Percentiles rank a stretch among this genome's conserved stretches.
These are phyloP conservation scores for Helleia helle DNA, from an alignment of 2,888 invertebrate species.

Conservation along the genomic window DNA sequence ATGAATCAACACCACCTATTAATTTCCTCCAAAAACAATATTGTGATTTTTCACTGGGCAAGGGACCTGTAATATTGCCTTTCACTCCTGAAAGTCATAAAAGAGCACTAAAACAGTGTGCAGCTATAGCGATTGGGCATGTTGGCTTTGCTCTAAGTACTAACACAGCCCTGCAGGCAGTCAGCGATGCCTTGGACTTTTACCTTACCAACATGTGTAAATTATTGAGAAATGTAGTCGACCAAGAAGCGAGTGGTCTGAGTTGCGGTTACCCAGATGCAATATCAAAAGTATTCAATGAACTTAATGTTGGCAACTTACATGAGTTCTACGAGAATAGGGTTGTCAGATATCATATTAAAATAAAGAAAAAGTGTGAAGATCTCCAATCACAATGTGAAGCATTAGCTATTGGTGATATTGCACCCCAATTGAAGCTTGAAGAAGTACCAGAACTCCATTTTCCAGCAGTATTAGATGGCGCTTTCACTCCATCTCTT, in stretches of 20 bases:
- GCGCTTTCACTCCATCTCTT: conserved; percentile 70
- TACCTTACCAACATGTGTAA: conserved; percentile 62
- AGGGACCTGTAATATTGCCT: conserved; percentile 50
- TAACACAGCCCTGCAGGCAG: conserved; percentile 46
- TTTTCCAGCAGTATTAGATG: conserved; percentile 66
- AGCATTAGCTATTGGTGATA: conserved; percentile 43
- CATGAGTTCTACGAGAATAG: conserved; percentile 58
- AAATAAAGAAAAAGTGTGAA: conserved; percentile 46
- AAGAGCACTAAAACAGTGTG: conserved; percentile 54
- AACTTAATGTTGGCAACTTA: conserved; percentile 55
- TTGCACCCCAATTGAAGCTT: conserved; percentile 53
- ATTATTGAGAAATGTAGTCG: conserved; percentile 49
- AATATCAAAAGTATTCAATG: conserved; percentile 60
- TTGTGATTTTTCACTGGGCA: conserved; percentile 60
- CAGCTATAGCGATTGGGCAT: conserved; percentile 59
- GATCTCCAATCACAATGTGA: conserved; percentile 43
- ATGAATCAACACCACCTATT: conserved; percentile 44
- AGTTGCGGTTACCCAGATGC: conserved; percentile 60
- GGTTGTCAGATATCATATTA: conserved; percentile 52
- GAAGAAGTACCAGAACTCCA: conserved; percentile 70
- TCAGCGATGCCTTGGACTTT: conserved; percentile 53
- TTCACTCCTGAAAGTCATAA: conserved; percentile 64
- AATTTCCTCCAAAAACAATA: conserved; percentile 57
- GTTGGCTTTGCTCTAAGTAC: conserved; percentile 53
- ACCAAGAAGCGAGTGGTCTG: conserved; percentile 53